Base-by-base conservation (phyloP, 2,797 vertebrate genomes). In the Girardinus metallicus region DNA sequence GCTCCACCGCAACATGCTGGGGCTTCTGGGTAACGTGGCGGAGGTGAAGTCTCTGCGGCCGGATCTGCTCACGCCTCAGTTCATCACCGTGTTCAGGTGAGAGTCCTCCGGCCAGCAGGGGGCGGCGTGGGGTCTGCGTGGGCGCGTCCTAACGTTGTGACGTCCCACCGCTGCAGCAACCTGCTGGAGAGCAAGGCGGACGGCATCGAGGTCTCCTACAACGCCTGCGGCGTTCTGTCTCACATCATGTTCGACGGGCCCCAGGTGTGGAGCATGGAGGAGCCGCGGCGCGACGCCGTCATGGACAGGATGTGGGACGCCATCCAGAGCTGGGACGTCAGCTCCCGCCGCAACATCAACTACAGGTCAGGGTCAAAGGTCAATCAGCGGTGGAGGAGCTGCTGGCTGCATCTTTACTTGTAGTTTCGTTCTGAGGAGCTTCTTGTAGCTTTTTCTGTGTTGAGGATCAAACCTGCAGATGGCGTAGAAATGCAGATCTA, bases 241-340 rank as follows among this genome's bases (percentile, higher is more conserved):
- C 99, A 99, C 95, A 98, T 99, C 92, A 98, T 99, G 97, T 99
- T 98, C 1, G 99, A 99, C 5, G 99, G 99, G 18, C 97, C 97
- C 0, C 96, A 97, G 15, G 97, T 95, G 36, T 99, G 99, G 99
- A 91, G 88, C 0, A 97, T 99, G 94, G 96, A 95, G 2, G 97
- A 98, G 43, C 98, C 99, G 0, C 92, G 72, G 15, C 93, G 99
- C 81, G 96, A 96, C 31, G 85, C 95, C 0, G 98, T 99, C 76
- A 98, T 98, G 85, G 96, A 97, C 81, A 96, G 97, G 79, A 99
- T 99, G 99, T 98, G 97, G 98, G 95, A 96, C 0, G 98, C 99
- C 83, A 99, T 99, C 91, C 97, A 97, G 90, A 98, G 98, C 95
- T 99, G 98, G 98, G 98, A 99, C 44, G 96, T 98, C 83, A 98